These are phyloP conservation scores for Gymnocypris eckloni DNA, from an alignment of 2,797 vertebrate genomes.

Conservation along the genomic window DNA sequence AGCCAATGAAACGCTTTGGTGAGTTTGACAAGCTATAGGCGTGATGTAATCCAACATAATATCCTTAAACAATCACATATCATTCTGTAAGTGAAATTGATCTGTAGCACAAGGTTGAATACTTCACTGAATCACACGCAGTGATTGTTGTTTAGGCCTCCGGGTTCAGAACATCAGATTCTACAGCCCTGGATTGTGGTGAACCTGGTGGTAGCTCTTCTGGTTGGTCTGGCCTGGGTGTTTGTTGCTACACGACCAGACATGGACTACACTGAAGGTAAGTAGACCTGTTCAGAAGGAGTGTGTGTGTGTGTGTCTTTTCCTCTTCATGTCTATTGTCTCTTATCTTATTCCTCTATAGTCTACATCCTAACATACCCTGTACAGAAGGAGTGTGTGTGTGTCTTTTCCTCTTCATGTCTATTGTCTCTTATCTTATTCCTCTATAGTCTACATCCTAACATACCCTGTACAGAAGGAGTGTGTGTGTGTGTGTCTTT, in stretches of 20 bases:
- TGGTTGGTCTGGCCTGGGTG: slow-evolving; percentile 91
- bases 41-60: neutral
- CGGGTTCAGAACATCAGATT: slow-evolving; percentile 77
- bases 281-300: neutral
- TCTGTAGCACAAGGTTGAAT: neutral
- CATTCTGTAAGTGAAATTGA: neutral
- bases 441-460: neutral
- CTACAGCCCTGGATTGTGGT: slow-evolving; percentile 85
- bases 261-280: slow-evolving; percentile 94
- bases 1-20: slow-evolving; percentile 89
- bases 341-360: neutral
- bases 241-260: slow-evolving; percentile 88
- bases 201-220: slow-evolving; percentile 86
- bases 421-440: neutral
- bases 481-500: slow-evolving; percentile 22
- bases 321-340: neutral
- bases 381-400: neutral
- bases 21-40: slow-evolving; percentile 51
- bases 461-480: neutral
- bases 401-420: neutral
- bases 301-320: slow-evolving; percentile 24
- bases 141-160: slow-evolving; percentile 67
- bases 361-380: neutral
- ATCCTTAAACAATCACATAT: neutral
- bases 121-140: neutral